Percentiles rank a stretch among this genome's conserved stretches.
Conservation (phyloP, 2,888 invertebrate species). For the Pelosia muscerda region DNA sequence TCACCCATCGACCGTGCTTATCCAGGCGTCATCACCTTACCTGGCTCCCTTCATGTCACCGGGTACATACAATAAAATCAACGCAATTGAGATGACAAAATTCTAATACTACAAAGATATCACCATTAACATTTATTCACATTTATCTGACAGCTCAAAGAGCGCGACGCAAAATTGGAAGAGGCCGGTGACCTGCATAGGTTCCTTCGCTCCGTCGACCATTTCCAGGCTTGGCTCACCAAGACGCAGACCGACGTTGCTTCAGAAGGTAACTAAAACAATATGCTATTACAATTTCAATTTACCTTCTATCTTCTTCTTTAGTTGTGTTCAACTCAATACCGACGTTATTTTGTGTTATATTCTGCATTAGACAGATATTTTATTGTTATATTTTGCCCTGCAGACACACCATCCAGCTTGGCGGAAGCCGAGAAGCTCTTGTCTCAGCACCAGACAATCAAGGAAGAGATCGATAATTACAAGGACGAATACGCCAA, state of each 20-base stretch:
- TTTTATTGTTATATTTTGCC: not conserved
- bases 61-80: not conserved
- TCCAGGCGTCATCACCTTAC: no score
- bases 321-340: no score
- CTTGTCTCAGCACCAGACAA: slow-evolving; percentile 98
- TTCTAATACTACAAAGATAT: not conserved
- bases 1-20: no score
- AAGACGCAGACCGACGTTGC: slow-evolving; percentile 99
- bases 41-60: no score
- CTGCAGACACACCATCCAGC: slow-evolving; percentile 94
- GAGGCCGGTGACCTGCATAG: slow-evolving; percentile 99
- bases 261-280: slow-evolving; percentile 89
- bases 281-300: not conserved
- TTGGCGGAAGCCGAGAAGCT: slow-evolving; percentile 98
- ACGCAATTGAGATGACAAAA: not conserved
- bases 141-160: slow-evolving; percentile 91
- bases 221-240: slow-evolving; percentile 99
- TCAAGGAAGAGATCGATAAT: slow-evolving; percentile 99
- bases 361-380: no score
- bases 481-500: slow-evolving; percentile 99
- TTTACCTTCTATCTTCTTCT: no score
- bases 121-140: not conserved
- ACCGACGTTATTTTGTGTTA: no score
- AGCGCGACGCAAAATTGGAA: slow-evolving; percentile 98
- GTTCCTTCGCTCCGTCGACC: slow-evolving; percentile 99